A percentile compares a stretch with the other conserved stretches of the same genome.
Conservation (phyloP, 2,797 vertebrate species). For the Melanotaenia nigrans region DNA sequence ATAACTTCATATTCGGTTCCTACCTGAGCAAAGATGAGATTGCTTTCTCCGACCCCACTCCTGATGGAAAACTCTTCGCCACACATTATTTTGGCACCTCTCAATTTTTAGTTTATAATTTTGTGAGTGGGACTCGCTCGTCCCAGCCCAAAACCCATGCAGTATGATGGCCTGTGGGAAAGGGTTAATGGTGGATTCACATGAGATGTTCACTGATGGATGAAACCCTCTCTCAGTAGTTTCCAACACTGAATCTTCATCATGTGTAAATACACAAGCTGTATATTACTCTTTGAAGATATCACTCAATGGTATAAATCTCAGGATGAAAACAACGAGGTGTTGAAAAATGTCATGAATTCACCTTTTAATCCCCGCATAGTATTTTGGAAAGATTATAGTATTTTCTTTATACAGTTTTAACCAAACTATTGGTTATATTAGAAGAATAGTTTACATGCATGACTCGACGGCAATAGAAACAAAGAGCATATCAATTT, state of each 20-base stretch:
- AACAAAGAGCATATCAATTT: constrained; percentile 62
- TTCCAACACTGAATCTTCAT: constrained; percentile 47
- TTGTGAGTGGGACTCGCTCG: constrained; percentile 87
- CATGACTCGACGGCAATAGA: constrained; percentile 80
- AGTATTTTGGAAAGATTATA: constrained; percentile 74
- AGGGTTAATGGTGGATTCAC: constrained; percentile 27
- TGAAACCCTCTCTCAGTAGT: constrained; percentile 26
- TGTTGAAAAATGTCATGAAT: constrained; percentile 69
- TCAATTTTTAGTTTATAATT: constrained; percentile 99
- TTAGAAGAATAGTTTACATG: constrained; percentile 73
- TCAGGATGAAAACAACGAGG: constrained; percentile 84
- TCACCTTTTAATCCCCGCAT: constrained; percentile 77
- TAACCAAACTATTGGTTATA: constrained; percentile 73
- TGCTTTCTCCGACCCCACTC: constrained; percentile 98
- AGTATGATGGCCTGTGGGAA: constrained; percentile 62
- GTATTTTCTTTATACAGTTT: constrained; percentile 79
- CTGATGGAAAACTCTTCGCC: constrained; percentile 97
- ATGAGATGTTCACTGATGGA: constrained; percentile 34
- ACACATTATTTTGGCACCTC: constrained; percentile 97
- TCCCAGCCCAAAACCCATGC: constrained; percentile 60
- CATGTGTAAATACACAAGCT: constrained; percentile 37
- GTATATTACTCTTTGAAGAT: constrained; percentile 66
- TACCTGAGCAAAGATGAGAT: constrained; percentile 98
- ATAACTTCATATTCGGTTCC: constrained; percentile 97
- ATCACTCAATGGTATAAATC: constrained; percentile 76